Percentiles rank a stretch among this genome's conserved stretches.
Conservation (phyloP, 2,888 invertebrate species). For the Schrankia costaestrigalis region DNA sequence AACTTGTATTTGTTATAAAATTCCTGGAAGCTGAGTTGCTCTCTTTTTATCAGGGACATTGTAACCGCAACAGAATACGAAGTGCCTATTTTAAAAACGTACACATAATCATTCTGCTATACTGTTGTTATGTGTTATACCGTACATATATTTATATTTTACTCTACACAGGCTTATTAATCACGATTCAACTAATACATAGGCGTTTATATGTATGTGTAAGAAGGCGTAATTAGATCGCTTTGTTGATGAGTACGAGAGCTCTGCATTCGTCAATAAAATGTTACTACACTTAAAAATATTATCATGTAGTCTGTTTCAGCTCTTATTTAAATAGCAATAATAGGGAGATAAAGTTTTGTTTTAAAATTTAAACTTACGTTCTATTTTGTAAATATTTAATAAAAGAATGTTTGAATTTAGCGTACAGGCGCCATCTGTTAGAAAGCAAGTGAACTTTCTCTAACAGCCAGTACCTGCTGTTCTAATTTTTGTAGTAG, state of each 20-base stretch:
- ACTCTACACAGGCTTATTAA: background rate
- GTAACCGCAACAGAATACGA: background rate
- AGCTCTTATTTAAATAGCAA: too few relatives aligned
- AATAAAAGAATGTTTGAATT: too few relatives aligned
- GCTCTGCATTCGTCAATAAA: slow-evolving; percentile 15
- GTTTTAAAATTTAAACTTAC: too few relatives aligned
- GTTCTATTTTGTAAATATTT: too few relatives aligned
- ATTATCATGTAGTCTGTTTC: too few relatives aligned
- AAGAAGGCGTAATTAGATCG: slow-evolving; percentile 1
- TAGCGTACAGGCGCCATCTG: slow-evolving; percentile 30
- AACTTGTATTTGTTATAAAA: background rate
- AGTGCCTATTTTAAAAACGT: too few relatives aligned
- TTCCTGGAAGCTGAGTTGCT: background rate
- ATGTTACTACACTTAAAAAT: slow-evolving; percentile 15
- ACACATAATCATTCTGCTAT: too few relatives aligned
- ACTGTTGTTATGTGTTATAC: too few relatives aligned
- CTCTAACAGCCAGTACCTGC: background rate
- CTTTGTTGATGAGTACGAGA: slow-evolving; percentile 12
- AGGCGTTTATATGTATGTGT: background rate
- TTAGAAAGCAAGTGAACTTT: slow-evolving; percentile 9
- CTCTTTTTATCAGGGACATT: background rate
- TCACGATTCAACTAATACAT: background rate
- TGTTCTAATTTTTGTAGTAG: background rate
- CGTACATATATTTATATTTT: background rate
- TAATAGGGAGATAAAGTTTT: too few relatives aligned